A percentile compares a stretch with the other conserved stretches of the same genome.
phyloP scores from a whole-genome alignment of 2,797 vertebrate species.

The Merluccius polli region DNA sequence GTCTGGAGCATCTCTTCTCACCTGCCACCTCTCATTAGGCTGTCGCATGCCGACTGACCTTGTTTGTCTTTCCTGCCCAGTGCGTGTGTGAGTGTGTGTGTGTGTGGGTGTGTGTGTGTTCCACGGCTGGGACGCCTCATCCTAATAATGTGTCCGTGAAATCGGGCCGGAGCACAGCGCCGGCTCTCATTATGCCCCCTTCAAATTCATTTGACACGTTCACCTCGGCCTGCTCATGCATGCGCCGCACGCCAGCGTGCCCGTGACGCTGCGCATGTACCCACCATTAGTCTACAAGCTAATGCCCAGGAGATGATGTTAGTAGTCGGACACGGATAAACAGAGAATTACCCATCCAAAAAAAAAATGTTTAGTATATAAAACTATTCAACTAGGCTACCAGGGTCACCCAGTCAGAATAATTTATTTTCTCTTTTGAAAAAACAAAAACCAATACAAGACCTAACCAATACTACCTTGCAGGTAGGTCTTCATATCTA shows the following conservation, averaged over 20 bases:
- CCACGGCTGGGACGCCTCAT: slow-evolving; percentile 48
- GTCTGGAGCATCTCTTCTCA: slow-evolving; percentile 70
- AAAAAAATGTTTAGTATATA: not conserved
- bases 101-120: slow-evolving; percentile 19
- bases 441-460: no score
- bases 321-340: slow-evolving; percentile 20
- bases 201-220: slow-evolving; percentile 79
- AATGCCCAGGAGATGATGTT: slow-evolving; percentile 23
- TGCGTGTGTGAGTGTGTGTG: slow-evolving; percentile 47
- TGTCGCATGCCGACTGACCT: slow-evolving; percentile 68
- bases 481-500: no score
- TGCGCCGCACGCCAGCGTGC: slow-evolving; percentile 50
- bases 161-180: slow-evolving; percentile 69
- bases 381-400: no score
- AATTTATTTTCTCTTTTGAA: no score
- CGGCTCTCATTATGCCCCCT: slow-evolving; percentile 72
- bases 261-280: slow-evolving; percentile 53
- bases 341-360: slow-evolving; percentile 28
- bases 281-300: slow-evolving; percentile 51
- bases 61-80: slow-evolving; percentile 64
- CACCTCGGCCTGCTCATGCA: slow-evolving; percentile 69
- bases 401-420: no score
- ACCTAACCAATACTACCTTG: no score
- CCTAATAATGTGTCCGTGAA: slow-evolving; percentile 79
- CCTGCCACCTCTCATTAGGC: slow-evolving; percentile 80